phyloP scores from a whole-genome alignment of 1,140 invertebrate genomes.

The Phthorimaea operculella region DNA sequence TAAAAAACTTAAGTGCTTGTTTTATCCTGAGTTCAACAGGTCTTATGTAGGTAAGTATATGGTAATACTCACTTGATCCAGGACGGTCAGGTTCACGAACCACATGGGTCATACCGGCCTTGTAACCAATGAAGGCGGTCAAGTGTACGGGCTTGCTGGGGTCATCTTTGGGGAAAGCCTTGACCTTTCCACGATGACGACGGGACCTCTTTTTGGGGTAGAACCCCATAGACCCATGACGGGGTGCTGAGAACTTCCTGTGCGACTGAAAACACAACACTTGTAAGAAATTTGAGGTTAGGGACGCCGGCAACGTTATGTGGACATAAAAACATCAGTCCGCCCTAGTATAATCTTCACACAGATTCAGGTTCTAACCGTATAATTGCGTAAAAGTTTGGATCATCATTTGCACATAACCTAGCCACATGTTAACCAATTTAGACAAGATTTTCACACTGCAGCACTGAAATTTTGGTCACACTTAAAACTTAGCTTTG shows the following conservation, averaged over 20 bases:
- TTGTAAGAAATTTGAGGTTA: background rate
- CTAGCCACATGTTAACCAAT: background rate
- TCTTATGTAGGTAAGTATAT: no score
- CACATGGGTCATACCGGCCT: slow-evolving; percentile 99
- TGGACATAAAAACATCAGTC: slow-evolving; percentile 39
- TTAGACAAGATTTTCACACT: background rate
- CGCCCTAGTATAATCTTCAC: slow-evolving; percentile 65
- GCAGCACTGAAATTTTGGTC: background rate
- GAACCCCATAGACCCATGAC: slow-evolving; percentile 99
- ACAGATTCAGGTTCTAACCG: slow-evolving; percentile 65
- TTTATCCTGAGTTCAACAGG: no score
- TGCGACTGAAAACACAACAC: slow-evolving; percentile 87
- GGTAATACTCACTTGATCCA: slow-evolving; percentile 96
- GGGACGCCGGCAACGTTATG: background rate
- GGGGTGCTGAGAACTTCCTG: slow-evolving; percentile 98
- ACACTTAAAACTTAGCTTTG: background rate
- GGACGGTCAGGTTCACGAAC: slow-evolving; percentile 98
- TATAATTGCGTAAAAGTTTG: slow-evolving; percentile 37
- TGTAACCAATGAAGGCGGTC: slow-evolving; percentile 98
- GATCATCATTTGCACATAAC: slow-evolving; percentile 46
- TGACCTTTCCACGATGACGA: slow-evolving; percentile 97
- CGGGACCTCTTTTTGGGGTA: slow-evolving; percentile 97
- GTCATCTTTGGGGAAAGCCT: slow-evolving; percentile 99
- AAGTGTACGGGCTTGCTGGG: slow-evolving; percentile 95
- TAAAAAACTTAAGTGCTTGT: no score